These are phyloP conservation scores for Umimayanthus kanabou DNA, from an alignment of 92 coral and sea anemone genomes.

Conservation along the genomic window DNA sequence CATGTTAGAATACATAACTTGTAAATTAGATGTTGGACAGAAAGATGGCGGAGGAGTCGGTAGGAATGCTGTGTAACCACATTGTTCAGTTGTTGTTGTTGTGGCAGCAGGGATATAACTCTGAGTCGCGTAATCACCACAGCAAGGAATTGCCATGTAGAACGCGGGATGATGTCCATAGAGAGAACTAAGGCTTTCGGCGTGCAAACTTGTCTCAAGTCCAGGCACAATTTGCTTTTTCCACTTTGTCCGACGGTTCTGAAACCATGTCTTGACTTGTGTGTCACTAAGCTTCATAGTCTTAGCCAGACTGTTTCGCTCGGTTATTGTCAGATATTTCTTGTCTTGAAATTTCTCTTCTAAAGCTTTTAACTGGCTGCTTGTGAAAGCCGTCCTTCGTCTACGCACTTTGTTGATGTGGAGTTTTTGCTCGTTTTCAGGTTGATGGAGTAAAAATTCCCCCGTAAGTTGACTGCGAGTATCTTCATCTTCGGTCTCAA, in stretches of 20 bases:
- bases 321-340: slow-evolving; percentile 95
- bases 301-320: slow-evolving; percentile 91
- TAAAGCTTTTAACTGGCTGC: slow-evolving; percentile 89
- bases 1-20: slow-evolving; percentile 88
- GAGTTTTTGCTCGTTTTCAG: slow-evolving; percentile 31
- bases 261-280: slow-evolving; percentile 98
- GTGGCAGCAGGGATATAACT: slow-evolving; percentile 14
- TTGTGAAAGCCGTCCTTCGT: slow-evolving; percentile 93
- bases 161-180: slow-evolving; percentile 62
- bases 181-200: slow-evolving; percentile 62
- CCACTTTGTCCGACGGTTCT: slow-evolving; percentile 97
- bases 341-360: slow-evolving; percentile 98
- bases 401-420: slow-evolving; percentile 82
- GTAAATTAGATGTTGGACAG: slow-evolving; percentile 91
- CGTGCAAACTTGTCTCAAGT: slow-evolving; percentile 71
- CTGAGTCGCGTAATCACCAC: slow-evolving; percentile 52
- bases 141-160: slow-evolving; percentile 46
- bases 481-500: slow-evolving; percentile 26
- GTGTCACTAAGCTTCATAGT: slow-evolving; percentile 91
- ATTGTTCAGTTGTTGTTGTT: slow-evolving; percentile 21
- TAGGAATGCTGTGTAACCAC: slow-evolving; percentile 34
- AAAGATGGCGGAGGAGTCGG: slow-evolving; percentile 71
- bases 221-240: slow-evolving; percentile 96
- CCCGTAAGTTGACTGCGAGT: background rate
- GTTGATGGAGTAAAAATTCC: slow-evolving; percentile 16